Evolutionary conservation across 1,140 invertebrate species (phyloP).

Genomic region (Anadara kagoshimensis): DNA sequence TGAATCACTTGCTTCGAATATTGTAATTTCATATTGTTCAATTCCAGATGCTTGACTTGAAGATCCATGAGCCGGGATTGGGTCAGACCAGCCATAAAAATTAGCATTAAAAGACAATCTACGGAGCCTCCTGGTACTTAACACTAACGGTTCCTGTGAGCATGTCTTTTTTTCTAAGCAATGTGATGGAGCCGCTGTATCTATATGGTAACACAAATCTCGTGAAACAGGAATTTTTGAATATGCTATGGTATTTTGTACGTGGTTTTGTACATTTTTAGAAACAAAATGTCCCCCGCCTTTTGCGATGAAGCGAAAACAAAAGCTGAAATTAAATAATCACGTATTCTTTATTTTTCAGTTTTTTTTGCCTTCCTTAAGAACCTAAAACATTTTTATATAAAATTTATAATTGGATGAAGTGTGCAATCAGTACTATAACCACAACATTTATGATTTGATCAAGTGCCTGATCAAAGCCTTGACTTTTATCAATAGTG

Average conservation of each 20-base stretch:
- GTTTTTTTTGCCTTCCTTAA: too few relatives aligned
- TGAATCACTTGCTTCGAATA: constrained; percentile 16
- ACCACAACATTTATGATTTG: too few relatives aligned
- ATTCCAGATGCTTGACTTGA: constrained; percentile 23
- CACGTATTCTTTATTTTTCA: too few relatives aligned
- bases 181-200: constrained; percentile 9
- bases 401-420: too few relatives aligned
- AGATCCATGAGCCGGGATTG: constrained; percentile 2
- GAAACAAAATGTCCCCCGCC: constrained; percentile 21
- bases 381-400: too few relatives aligned
- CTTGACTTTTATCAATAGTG: too few relatives aligned
- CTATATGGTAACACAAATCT: constrained; percentile 25
- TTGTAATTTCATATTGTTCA: constrained; percentile 12
- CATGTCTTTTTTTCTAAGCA: constrained; percentile 20
- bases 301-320: background rate
- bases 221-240: background rate
- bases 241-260: constrained; percentile 1
- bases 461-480: too few relatives aligned
- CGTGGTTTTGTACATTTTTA: constrained; percentile 2
- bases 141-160: background rate
- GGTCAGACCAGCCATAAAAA: constrained; percentile 28
- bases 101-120: background rate
- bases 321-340: constrained; percentile 7
- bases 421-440: too few relatives aligned
- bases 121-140: background rate